phyloP scores from a whole-genome alignment of 2,888 invertebrate species.

The Tetranychus piercei region DNA sequence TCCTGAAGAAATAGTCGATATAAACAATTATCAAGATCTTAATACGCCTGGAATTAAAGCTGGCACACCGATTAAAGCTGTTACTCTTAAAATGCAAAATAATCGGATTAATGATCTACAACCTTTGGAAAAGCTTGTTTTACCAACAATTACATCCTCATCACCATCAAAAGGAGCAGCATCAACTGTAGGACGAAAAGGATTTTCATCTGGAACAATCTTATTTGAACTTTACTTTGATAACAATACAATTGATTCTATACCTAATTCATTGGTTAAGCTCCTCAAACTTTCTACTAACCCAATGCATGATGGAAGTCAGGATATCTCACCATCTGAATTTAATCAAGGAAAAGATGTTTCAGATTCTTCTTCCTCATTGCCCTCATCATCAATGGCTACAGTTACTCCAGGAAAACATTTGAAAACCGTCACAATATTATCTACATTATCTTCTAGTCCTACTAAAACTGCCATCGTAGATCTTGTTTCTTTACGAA shows the following conservation, averaged over 20 bases:
- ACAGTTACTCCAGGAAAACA: no score
- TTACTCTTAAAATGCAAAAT: slow-evolving; percentile 1
- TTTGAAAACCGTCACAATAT: background rate
- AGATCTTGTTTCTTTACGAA: slow-evolving; percentile 20
- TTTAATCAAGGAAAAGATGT: background rate
- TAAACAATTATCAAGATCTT: background rate
- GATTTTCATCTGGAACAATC: background rate
- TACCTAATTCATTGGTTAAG: slow-evolving; percentile 7
- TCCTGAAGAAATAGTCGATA: background rate
- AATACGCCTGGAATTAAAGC: background rate
- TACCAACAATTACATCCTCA: background rate
- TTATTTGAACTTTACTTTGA: slow-evolving; percentile 24
- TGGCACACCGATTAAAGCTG: background rate
- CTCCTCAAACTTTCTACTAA: background rate
- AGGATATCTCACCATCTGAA: background rate
- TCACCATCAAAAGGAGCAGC: background rate
- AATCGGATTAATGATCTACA: slow-evolving; percentile 6
- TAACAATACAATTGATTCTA: slow-evolving; percentile 22
- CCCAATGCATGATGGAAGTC: background rate
- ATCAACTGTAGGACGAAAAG: background rate
- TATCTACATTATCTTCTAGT: background rate
- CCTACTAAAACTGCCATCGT: slow-evolving; percentile 11
- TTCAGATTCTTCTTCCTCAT: background rate
- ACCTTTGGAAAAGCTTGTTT: background rate
- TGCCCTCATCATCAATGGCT: background rate